Conservation (phyloP, 2,888 invertebrate species). For the Tachina grossa region DNA sequence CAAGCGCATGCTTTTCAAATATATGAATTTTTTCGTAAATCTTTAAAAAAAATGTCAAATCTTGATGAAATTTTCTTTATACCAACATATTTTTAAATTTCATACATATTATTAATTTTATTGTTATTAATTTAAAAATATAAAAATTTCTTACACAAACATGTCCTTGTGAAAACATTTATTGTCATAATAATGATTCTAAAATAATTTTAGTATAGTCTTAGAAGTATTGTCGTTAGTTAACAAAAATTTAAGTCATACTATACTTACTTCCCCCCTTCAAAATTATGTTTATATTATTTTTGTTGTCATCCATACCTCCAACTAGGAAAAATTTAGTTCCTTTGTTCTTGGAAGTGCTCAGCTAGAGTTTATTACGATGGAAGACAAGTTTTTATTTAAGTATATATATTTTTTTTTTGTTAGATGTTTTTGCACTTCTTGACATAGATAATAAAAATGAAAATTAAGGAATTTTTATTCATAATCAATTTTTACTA, state of each 20-base stretch:
- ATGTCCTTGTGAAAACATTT: not conserved
- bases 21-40: no score
- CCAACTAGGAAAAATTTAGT: not conserved
- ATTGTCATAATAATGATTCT: not conserved
- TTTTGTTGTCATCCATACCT: not conserved
- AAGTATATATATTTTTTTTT: not conserved
- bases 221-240: not conserved
- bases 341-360: not conserved
- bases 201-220: constrained; percentile 2
- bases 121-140: constrained; percentile 1
- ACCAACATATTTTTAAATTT: not conserved
- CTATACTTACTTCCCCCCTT: not conserved
- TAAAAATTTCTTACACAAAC: not conserved
- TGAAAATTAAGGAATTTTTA: not conserved
- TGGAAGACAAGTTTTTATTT: not conserved
- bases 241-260: not conserved
- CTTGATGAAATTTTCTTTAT: not conserved
- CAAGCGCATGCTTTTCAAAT: no score
- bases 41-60: not conserved
- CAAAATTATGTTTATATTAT: not conserved
- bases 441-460: not conserved
- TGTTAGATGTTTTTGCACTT: not conserved
- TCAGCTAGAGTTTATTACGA: constrained; percentile 8
- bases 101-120: not conserved
- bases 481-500: not conserved